phyloP scores from a whole-genome alignment of 2,113 vertebrate genomes.

The Amblyornis subalaris region DNA sequence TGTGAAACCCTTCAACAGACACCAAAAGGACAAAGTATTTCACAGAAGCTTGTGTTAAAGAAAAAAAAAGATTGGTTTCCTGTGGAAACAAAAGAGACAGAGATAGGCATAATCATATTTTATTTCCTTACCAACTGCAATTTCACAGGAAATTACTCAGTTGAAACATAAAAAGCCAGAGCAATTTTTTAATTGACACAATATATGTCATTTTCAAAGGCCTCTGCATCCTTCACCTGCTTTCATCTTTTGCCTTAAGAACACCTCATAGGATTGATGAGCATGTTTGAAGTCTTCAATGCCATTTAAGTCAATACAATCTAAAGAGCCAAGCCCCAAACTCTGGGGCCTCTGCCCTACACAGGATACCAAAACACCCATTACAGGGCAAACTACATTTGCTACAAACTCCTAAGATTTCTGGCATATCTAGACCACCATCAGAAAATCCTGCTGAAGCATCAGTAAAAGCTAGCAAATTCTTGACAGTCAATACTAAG shows the following conservation, averaged over 20 bases:
- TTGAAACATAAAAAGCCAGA: background rate
- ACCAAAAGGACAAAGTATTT: background rate
- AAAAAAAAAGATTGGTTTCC: background rate
- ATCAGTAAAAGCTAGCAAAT: background rate
- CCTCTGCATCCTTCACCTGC: background rate
- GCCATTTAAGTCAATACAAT: background rate
- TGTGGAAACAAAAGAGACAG: background rate
- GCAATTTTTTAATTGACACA: background rate
- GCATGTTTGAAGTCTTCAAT: background rate
- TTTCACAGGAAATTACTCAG: slow-evolving; percentile 23
- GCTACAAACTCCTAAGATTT: background rate
- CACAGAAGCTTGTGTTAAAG: background rate
- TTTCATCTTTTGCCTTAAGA: background rate
- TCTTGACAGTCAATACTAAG: background rate
- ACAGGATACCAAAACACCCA: background rate
- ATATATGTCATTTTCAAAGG: background rate
- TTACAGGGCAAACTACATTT: background rate
- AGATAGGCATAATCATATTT: background rate
- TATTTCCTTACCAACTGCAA: background rate
- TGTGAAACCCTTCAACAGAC: background rate
- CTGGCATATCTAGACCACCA: background rate
- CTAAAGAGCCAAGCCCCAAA: background rate
- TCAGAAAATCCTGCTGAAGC: background rate
- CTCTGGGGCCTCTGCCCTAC: fast-evolving
- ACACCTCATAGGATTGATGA: background rate